Percentiles rank a stretch among this genome's conserved stretches.
Conservation (phyloP, 2,888 invertebrate genomes). For the Limnephilus lunatus region DNA sequence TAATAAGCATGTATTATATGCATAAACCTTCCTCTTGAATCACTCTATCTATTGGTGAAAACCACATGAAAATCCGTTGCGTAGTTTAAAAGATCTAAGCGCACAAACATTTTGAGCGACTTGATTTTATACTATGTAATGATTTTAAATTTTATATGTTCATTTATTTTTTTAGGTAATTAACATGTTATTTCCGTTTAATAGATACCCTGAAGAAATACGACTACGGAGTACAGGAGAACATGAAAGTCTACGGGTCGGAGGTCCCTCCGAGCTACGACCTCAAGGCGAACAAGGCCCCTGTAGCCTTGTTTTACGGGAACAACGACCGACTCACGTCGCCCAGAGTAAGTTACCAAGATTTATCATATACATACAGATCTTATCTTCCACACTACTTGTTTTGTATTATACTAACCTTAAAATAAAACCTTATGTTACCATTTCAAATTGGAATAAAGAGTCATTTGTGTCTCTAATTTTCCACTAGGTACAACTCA, state of each 20-base stretch:
- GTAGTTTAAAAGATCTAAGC: too few species aligned
- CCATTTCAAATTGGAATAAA: background rate
- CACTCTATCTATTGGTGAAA: too few species aligned
- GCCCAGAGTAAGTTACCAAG: slow-evolving; percentile 23
- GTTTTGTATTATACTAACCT: background rate
- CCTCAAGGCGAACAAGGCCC: slow-evolving; percentile 78
- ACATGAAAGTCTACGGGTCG: slow-evolving; percentile 75
- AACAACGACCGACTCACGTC: slow-evolving; percentile 78
- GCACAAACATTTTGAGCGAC: too few species aligned
- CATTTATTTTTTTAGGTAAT: too few species aligned
- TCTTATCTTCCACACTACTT: background rate
- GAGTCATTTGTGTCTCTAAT: background rate
- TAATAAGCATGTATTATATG: too few species aligned
- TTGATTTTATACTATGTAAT: too few species aligned
- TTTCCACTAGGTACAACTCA: background rate
- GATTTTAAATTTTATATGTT: too few species aligned
- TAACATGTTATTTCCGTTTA: slow-evolving; percentile 61
- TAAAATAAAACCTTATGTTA: background rate
- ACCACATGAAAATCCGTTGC: too few species aligned
- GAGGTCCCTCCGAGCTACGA: slow-evolving; percentile 78
- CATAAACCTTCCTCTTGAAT: too few species aligned
- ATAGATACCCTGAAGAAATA: slow-evolving; percentile 79
- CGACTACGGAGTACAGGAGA: slow-evolving; percentile 75
- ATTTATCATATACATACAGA: background rate
- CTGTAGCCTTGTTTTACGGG: slow-evolving; percentile 80